A percentile compares a stretch with the other conserved stretches of the same genome.
Evolutionary conservation across 2,888 invertebrate species (phyloP).

Genomic region (Allacma fusca): DNA sequence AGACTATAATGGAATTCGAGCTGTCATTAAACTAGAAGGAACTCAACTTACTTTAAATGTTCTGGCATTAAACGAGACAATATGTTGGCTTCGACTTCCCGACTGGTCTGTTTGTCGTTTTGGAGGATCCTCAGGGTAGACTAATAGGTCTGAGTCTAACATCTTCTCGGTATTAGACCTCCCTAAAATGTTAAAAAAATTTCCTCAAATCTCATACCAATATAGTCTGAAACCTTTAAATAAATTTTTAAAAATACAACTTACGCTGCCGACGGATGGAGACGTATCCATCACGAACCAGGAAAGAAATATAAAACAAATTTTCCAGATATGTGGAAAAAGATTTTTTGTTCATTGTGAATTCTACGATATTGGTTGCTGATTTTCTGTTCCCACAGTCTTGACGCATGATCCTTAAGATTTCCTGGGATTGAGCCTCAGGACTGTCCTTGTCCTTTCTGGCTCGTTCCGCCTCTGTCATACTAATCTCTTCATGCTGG

Average conservation of each 20-base stretch:
- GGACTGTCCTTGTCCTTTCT: conserved; percentile 39
- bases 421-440: conserved; percentile 43
- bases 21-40: not conserved
- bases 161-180: not conserved
- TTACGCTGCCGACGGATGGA: conserved; percentile 38
- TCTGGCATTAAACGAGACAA: conserved; percentile 44
- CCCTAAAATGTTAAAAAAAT: not conserved
- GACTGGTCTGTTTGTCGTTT: conserved; percentile 9
- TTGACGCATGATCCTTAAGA: conserved; percentile 41
- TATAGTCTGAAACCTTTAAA: conserved; percentile 2
- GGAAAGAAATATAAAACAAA: conserved; percentile 50
- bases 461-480: conserved; percentile 18
- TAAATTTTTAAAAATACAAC: not conserved
- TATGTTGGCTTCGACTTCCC: conserved; percentile 36
- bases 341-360: conserved; percentile 43
- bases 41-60: conserved; percentile 17
- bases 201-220: not conserved
- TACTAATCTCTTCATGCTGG: conserved; percentile 48
- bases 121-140: conserved; percentile 45
- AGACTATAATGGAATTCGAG: not conserved
- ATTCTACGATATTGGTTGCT: conserved; percentile 41
- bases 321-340: conserved; percentile 47
- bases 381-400: conserved; percentile 9
- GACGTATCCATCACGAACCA: conserved; percentile 50
- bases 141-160: conserved; percentile 33